These are phyloP conservation scores for Dromius quadrimaculatus DNA, from an alignment of 2,888 invertebrate species.

Conservation along the genomic window DNA sequence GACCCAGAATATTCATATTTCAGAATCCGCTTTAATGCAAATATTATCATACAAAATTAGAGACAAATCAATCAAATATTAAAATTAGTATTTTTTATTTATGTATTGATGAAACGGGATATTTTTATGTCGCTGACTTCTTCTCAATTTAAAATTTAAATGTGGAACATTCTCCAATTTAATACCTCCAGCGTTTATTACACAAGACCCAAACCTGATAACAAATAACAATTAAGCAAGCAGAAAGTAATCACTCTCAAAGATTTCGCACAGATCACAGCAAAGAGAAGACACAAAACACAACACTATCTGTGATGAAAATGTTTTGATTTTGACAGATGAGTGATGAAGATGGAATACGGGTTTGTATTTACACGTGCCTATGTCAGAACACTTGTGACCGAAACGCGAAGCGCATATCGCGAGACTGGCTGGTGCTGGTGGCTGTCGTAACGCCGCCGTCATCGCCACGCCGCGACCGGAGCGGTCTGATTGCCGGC, in stretches of 20 bases:
- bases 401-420: background rate
- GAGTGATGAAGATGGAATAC: background rate
- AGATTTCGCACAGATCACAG: background rate
- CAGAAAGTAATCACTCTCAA: too few relatives aligned
- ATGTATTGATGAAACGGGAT: background rate
- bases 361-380: constrained; percentile 8
- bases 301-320: background rate
- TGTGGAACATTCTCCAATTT: background rate
- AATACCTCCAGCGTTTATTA: background rate
- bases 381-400: background rate
- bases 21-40: too few relatives aligned
- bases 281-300: too few relatives aligned
- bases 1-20: background rate
- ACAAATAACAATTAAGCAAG: too few relatives aligned
- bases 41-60: background rate
- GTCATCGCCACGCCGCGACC: background rate
- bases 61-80: background rate
- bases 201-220: too few relatives aligned
- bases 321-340: background rate
- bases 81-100: background rate
- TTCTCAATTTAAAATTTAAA: background rate
- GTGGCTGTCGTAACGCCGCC: background rate
- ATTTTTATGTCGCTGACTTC: background rate
- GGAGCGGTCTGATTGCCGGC: background rate
- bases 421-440: constrained; percentile 7